These are phyloP conservation scores for Antedon mediterranea DNA, from an alignment of 53 echinoderm and acorn worm species.

Conservation along the genomic window DNA sequence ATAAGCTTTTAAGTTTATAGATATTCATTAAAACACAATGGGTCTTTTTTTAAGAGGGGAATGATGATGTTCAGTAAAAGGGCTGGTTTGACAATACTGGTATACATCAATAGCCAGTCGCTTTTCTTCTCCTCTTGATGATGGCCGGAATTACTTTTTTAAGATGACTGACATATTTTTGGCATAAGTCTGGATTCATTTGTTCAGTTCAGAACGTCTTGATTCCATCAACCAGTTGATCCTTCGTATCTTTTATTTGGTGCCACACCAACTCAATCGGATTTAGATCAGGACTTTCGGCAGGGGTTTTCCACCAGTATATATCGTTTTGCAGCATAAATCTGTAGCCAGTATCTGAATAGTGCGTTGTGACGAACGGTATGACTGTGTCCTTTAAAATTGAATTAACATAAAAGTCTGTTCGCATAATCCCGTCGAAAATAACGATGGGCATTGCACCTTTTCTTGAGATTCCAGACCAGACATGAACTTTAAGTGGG, in stretches of 20 bases:
- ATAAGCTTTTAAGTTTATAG: too few relatives aligned
- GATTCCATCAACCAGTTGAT: neutral
- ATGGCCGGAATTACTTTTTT: slow-evolving; percentile 13
- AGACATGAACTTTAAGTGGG: slow-evolving; percentile 21
- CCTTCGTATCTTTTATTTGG: slow-evolving; percentile 15
- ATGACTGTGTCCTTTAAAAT: slow-evolving; percentile 4
- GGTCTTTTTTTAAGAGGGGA: too few relatives aligned
- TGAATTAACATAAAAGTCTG: slow-evolving; percentile 9
- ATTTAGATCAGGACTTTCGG: slow-evolving; percentile 13
- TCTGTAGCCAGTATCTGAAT: neutral
- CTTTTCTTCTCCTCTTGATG: neutral
- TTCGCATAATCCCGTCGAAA: slow-evolving; percentile 27
- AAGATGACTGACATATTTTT: slow-evolving; percentile 2
- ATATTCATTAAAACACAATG: too few relatives aligned
- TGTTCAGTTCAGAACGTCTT: neutral
- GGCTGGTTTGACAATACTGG: too few relatives aligned
- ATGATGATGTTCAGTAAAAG: too few relatives aligned
- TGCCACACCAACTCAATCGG: slow-evolving; percentile 16
- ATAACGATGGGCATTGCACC: slow-evolving; percentile 9
- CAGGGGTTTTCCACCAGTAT: slow-evolving; percentile 6
- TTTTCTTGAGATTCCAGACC: slow-evolving; percentile 20
- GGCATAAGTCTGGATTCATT: neutral
- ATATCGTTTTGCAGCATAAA: slow-evolving; percentile 2
- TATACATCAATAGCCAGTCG: too few relatives aligned
- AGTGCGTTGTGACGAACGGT: slow-evolving; percentile 5